Percentiles rank a stretch among this genome's conserved stretches.
Evolutionary conservation across 2,113 vertebrate species (phyloP).

Genomic region (Notiomystis cincta): DNA sequence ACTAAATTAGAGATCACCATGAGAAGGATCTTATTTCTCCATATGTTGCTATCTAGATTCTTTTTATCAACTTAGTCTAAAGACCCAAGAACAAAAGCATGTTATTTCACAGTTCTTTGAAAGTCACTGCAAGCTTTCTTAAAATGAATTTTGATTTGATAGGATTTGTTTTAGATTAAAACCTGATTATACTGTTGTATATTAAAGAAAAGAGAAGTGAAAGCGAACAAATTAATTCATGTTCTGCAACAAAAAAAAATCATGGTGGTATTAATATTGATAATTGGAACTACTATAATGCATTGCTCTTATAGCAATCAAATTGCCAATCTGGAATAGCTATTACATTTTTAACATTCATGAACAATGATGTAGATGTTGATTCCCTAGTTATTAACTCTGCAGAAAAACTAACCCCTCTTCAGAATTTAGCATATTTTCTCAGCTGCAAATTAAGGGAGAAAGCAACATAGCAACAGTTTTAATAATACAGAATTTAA

Average conservation of each 20-base stretch:
- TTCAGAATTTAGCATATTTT: background rate
- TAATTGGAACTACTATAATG: background rate
- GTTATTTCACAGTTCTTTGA: background rate
- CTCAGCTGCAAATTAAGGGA: background rate
- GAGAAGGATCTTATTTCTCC: background rate
- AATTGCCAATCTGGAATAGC: background rate
- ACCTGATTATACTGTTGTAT: background rate
- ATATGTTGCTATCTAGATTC: background rate
- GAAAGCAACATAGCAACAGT: background rate
- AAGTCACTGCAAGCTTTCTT: background rate
- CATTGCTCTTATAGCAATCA: background rate
- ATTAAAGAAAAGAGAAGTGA: background rate
- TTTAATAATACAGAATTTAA: background rate
- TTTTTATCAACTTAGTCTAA: background rate
- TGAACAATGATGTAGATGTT: background rate
- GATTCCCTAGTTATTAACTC: background rate
- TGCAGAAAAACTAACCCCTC: background rate
- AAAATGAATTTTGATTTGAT: background rate
- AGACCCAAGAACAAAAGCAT: background rate
- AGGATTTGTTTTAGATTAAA: background rate
- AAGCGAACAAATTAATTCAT: background rate
- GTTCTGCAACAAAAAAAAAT: background rate
- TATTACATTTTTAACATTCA: conserved; percentile 1
- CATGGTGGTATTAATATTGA: background rate
- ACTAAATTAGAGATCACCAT: background rate